These are phyloP conservation scores for Acrocephalus kingi DNA, from an alignment of 2,113 vertebrate genomes.

Conservation along the genomic window DNA sequence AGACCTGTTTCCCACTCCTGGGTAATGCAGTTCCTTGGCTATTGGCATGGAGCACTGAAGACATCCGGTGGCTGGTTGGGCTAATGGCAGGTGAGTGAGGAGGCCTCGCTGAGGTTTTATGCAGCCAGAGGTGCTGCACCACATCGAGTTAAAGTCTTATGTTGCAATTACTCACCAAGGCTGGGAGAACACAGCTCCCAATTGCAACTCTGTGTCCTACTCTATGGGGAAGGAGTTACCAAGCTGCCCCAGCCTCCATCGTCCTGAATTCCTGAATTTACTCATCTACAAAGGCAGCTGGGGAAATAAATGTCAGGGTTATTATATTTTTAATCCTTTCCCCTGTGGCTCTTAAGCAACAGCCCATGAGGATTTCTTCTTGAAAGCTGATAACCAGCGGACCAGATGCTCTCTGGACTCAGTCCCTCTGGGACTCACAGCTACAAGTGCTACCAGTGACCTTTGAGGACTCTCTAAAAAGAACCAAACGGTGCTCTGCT, in stretches of 20 bases:
- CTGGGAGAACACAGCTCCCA: background rate
- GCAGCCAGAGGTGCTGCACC: background rate
- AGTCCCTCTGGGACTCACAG: background rate
- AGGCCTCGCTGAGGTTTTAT: background rate
- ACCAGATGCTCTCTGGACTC: background rate
- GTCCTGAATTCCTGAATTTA: background rate
- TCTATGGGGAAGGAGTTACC: background rate
- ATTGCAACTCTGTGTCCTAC: accelerated
- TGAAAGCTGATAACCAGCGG: background rate
- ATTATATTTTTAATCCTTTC: background rate
- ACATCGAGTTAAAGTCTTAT: background rate
- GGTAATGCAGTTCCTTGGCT: background rate
- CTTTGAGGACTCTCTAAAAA: slow-evolving; percentile 44
- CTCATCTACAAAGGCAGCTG: background rate
- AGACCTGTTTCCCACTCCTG: background rate
- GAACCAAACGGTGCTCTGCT: background rate
- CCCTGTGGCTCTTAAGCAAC: background rate
- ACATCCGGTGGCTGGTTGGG: slow-evolving; percentile 62
- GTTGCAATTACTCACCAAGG: background rate
- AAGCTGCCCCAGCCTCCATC: background rate
- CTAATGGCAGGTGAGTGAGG: slow-evolving; percentile 29
- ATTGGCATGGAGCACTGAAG: slow-evolving; percentile 51
- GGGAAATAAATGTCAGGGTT: background rate
- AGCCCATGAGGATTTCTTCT: background rate
- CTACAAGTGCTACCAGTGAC: slow-evolving; percentile 46